A percentile compares a stretch with the other conserved stretches of the same genome.
These are phyloP conservation scores for Lasioglossum leucozonium DNA, from an alignment of 2,888 invertebrate species.

Conservation along the genomic window DNA sequence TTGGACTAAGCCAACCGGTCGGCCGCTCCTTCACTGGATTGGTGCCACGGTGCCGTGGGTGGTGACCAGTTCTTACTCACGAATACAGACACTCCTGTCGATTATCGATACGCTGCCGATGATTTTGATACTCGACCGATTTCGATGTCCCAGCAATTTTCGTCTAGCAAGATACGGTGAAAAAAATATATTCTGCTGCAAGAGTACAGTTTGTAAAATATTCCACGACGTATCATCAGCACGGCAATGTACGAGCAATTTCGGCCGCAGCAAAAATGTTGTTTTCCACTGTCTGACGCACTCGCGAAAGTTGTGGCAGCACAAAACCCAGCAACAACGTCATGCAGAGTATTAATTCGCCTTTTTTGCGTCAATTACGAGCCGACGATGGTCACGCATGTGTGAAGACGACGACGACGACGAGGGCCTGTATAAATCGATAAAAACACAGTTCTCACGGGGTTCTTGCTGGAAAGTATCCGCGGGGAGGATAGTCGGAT, in stretches of 20 bases:
- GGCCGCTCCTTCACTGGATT: slow-evolving; percentile 51
- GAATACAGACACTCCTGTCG: not conserved
- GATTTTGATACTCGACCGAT: not conserved
- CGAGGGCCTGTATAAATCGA: not conserved
- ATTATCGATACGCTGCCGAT: not conserved
- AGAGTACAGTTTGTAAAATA: too few species aligned
- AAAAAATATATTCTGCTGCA: too few species aligned
- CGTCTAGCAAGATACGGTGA: too few species aligned
- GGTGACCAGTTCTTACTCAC: slow-evolving; percentile 46
- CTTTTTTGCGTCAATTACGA: not conserved
- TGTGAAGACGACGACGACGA: not conserved
- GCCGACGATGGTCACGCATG: not conserved
- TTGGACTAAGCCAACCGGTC: slow-evolving; percentile 54
- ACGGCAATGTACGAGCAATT: not conserved
- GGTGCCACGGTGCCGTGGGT: slow-evolving; percentile 49
- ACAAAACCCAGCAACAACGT: not conserved
- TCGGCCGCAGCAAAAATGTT: not conserved
- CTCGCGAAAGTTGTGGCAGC: not conserved
- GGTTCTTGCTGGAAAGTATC: not conserved
- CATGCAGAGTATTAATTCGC: not conserved
- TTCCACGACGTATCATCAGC: not conserved
- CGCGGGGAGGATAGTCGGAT: slow-evolving; percentile 20
- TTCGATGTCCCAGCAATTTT: not conserved
- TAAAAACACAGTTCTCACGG: slow-evolving; percentile 23
- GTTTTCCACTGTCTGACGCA: not conserved